Base-by-base conservation (phyloP, 2,888 invertebrate species). In the Melieria omissa region DNA sequence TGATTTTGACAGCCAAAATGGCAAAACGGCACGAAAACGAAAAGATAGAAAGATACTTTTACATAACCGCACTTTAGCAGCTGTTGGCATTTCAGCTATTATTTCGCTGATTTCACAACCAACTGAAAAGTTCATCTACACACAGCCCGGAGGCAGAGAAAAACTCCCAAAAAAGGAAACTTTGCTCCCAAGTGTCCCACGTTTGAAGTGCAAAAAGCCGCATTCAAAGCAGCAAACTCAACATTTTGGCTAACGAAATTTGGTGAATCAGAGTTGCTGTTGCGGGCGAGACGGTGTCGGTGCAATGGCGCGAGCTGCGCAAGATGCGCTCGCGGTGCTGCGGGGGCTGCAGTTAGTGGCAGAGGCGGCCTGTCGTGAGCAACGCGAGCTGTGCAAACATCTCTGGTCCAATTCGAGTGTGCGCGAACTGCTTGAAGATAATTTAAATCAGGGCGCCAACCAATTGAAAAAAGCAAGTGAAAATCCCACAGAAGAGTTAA, bases 351-450 rank as follows among this genome's bases (percentile, higher is more conserved):
- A 93, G 80, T 88, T 90, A 63, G 91, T 95, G 66, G 88, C 89
- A 54, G 90, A 91, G 81, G 93, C 93, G 58, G 88, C 91, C 65
- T 81, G 90, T 41, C 91, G 90, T 82, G 86, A 92, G 73, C 93
- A 94, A 83, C 89, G 91, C 81, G 88, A 90, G 76, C 87, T 89
- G 74, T 82, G 90, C 70, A 90, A 88, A 83, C 86, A 89, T 76
- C 84, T 92, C 78, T 91, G 93, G 90, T 88, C 89, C 84, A 93
- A 93, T 85, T 94, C 93, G 16, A 93, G 91, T 83, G 79, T 93
- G 57, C 91, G 89, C 81, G 88, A 89, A 62, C 78, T 88, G n/a
- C 58, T 86, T 45, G 78, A 80, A 3, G 74, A 77, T 16, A 83
- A 82, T 80, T 67, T 82, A 12, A 79, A 78, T 65, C 75, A 80